Base-by-base conservation (phyloP, 1,140 invertebrate genomes). In the Octopus bimaculoides region DNA sequence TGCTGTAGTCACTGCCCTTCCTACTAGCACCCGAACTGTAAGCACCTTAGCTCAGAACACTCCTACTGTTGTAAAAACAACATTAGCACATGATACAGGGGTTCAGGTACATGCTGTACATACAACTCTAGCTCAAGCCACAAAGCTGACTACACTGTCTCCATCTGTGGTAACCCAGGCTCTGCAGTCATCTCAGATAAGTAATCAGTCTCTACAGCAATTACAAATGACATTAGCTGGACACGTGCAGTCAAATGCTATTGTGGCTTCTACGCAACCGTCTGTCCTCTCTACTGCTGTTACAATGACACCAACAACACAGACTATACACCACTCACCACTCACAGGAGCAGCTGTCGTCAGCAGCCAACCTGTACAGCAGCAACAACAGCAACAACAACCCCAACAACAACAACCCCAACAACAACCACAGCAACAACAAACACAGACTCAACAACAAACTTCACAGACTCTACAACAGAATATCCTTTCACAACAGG, bases 81-180 rank as follows among this genome's bases (percentile, higher is more conserved):
- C 80, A 41, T 75, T 84, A 12, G 53, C 78, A 41, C 78, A 80
- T 14, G 80, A 81, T 3, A 80, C 81, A 1, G 81, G 81, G 7
- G 83, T 86, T 54, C 85, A 85, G 75, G 83, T 85, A 8, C 85
- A 86, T 53, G 83, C 85, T 20, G 78, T 83, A 12, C 75, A 81
- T 12, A 75, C 81, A 4, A 77, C 78, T 8, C 81, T 79, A 12
- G 61, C 81, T 78, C 77, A 81, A 69, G 56, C 53, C 76, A 61
- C 77, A 77, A 77, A 79, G 71, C 79, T 82, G 20, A 73, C 80
- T 17, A 78, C 75, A 26, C 66, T 83, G n/a, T 69, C 81, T 2
- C 75, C 74, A 41, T 56, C 75, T n/a, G 78, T 79, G n/a, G 73
- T 83, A 12, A 52, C 80, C 54, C 79, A 82, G 78, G 76, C 81